Evolutionary conservation across 1,140 invertebrate species (phyloP).

Genomic region (Diachasma alloeum): DNA sequence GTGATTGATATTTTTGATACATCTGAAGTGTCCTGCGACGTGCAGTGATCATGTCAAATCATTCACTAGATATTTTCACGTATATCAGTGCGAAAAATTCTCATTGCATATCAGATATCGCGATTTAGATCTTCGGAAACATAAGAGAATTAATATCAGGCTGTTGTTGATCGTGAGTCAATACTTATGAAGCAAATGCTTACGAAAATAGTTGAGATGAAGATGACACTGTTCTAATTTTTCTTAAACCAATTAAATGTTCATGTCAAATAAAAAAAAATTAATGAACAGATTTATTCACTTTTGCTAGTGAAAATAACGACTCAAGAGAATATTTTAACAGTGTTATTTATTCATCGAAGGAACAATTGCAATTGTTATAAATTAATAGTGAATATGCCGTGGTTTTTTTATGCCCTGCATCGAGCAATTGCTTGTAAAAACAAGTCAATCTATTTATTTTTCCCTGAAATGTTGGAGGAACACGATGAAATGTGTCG

Average conservation of each 20-base stretch:
- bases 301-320: not conserved
- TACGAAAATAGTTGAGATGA: not conserved
- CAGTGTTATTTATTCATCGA: not conserved
- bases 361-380: not conserved
- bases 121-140: not conserved
- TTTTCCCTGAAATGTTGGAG: not conserved
- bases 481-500: not conserved
- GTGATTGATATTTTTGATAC: constrained; percentile 46
- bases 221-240: not conserved
- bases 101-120: not conserved
- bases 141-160: not conserved
- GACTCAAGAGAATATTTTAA: not conserved
- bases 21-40: constrained; percentile 43
- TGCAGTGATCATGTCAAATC: constrained; percentile 33
- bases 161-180: not conserved
- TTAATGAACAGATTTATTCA: too few relatives aligned
- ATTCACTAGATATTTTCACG: not conserved
- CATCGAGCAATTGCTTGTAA: not conserved
- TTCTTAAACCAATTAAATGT: not conserved
- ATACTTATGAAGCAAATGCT: not conserved
- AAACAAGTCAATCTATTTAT: not conserved
- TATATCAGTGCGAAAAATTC: not conserved
- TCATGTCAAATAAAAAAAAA: too few relatives aligned
- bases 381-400: not conserved
- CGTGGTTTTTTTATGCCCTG: not conserved